Conservation (phyloP, 1,140 invertebrate species). For the Heterodera schachtii region DNA sequence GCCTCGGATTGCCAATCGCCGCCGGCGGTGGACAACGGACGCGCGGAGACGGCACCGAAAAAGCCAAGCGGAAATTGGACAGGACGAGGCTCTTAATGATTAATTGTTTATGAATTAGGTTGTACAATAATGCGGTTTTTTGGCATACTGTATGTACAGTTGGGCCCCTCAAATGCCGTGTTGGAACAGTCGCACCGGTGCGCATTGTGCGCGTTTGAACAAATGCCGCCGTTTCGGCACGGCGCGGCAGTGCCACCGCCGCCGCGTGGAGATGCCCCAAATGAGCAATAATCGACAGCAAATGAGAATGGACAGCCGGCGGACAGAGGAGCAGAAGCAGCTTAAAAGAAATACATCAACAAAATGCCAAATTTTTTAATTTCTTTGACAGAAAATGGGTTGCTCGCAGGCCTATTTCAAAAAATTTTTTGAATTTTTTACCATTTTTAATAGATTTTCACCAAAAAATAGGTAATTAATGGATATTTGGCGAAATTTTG, state of each 20-base stretch:
- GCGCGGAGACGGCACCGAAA: background rate
- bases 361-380: background rate
- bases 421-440: too few relatives aligned
- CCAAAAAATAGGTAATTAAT: too few relatives aligned
- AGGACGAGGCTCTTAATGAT: slow-evolving; percentile 21
- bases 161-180: slow-evolving; percentile 85
- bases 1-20: slow-evolving; percentile 76
- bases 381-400: too few relatives aligned
- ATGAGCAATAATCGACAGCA: slow-evolving; percentile 66
- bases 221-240: slow-evolving; percentile 86
- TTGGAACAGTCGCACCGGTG: slow-evolving; percentile 91
- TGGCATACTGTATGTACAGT: slow-evolving; percentile 81
- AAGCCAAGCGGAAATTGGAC: slow-evolving; percentile 11
- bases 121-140: too few relatives aligned
- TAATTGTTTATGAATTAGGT: too few relatives aligned
- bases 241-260: slow-evolving; percentile 72
- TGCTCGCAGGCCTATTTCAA: too few relatives aligned
- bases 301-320: slow-evolving; percentile 35
- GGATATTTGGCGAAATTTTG: too few relatives aligned
- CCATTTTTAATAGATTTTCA: too few relatives aligned
- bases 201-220: slow-evolving; percentile 91
- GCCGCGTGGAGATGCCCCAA: slow-evolving; percentile 77
- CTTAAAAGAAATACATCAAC: background rate
- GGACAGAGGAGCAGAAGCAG: slow-evolving; percentile 31
- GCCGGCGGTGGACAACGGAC: background rate